Conservation (phyloP, 1,140 invertebrate genomes). For the Drosophila kurseongensis region DNA sequence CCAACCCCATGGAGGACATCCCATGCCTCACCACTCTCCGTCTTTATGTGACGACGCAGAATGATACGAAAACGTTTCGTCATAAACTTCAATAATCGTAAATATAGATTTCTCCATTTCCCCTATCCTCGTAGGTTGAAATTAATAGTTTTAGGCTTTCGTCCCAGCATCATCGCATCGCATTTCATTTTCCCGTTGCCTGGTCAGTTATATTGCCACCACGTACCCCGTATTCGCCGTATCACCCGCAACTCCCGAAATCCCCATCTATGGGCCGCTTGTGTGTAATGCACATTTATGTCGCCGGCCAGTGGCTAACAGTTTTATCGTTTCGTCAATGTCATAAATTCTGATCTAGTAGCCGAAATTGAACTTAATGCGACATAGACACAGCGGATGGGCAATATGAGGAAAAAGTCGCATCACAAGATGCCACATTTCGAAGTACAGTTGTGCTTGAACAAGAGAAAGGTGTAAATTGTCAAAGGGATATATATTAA, state of each 20-base stretch:
- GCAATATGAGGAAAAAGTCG: not conserved
- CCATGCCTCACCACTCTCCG: conserved; percentile 25
- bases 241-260: not conserved
- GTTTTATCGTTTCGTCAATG: conserved; percentile 83
- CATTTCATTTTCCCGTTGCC: conserved; percentile 72
- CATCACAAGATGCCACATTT: not conserved
- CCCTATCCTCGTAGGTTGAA: conserved; percentile 57
- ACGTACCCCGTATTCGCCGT: not conserved
- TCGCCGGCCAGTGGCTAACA: conserved; percentile 59
- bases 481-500: not conserved
- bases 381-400: conserved; percentile 24
- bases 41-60: conserved; percentile 84
- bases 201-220: conserved; percentile 48
- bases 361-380: conserved; percentile 83
- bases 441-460: conserved; percentile 37
- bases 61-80: conserved; percentile 85
- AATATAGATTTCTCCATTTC: conserved; percentile 82
- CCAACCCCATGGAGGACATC: conserved; percentile 28
- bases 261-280: conserved; percentile 7
- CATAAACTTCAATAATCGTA: conserved; percentile 85
- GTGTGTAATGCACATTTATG: conserved; percentile 78
- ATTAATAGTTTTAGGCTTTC: conserved; percentile 83
- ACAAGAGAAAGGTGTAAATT: too few species aligned
- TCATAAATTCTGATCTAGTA: conserved; percentile 82
- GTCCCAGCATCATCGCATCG: conserved; percentile 57